phyloP scores from a whole-genome alignment of 2,113 vertebrate genomes.

The Charina bottae region DNA sequence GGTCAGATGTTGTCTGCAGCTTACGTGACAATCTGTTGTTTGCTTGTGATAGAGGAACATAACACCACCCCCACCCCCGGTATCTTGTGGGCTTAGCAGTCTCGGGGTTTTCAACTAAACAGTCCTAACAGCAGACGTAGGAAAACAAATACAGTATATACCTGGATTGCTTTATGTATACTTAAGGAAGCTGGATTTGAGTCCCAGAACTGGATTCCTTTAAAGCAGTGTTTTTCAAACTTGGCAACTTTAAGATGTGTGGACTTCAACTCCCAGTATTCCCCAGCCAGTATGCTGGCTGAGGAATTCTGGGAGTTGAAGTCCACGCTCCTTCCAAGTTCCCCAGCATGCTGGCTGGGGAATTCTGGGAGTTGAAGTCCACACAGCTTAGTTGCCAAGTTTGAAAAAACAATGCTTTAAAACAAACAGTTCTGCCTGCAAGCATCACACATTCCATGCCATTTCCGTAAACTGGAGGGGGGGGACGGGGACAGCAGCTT shows the following conservation, averaged over 20 bases:
- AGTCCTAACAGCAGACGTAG: not conserved
- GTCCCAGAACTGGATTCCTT: not conserved
- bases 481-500: not conserved
- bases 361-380: too few species aligned
- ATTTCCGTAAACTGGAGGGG: not conserved
- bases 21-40: not conserved
- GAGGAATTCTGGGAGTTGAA: too few species aligned
- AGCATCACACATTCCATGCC: not conserved
- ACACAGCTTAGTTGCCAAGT: too few species aligned
- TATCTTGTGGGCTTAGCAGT: not conserved
- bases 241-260: too few species aligned
- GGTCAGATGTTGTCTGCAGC: too few species aligned
- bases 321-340: too few species aligned
- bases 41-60: not conserved
- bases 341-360: too few species aligned
- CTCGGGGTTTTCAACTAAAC: not conserved
- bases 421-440: not conserved
- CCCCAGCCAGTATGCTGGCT: too few species aligned
- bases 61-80: not conserved
- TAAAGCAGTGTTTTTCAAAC: not conserved
- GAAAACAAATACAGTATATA: not conserved
- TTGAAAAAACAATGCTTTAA: not conserved
- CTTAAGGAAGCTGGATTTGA: not conserved
- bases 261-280: too few species aligned
- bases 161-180: not conserved